Conservation (phyloP, 2,113 vertebrate genomes). For the Tursiops truncatus region DNA sequence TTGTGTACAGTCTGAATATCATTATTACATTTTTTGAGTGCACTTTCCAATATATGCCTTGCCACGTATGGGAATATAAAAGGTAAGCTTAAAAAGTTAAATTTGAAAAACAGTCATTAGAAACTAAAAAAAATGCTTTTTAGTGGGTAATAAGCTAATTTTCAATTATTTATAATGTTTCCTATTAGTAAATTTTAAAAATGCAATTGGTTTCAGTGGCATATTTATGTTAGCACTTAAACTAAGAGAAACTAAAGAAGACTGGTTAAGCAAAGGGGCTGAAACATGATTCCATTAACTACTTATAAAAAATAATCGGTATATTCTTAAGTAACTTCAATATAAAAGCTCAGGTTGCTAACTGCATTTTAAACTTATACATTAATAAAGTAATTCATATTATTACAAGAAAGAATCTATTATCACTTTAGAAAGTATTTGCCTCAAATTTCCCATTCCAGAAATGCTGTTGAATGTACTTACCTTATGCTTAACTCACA, state of each 20-base stretch:
- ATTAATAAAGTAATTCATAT: background rate
- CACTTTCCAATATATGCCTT: background rate
- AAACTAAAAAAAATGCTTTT: conserved; percentile 18
- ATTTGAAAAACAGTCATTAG: conserved; percentile 5
- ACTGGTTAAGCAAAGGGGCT: background rate
- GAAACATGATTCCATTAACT: background rate
- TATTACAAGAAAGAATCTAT: background rate
- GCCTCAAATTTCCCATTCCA: background rate
- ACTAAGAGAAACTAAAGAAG: background rate
- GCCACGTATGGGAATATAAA: background rate
- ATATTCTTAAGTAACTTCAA: conserved; percentile 9
- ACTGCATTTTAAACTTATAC: background rate
- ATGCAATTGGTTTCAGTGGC: background rate
- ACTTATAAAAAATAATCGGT: background rate
- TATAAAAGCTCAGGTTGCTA: background rate
- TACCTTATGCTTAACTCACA: background rate
- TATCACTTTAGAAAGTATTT: background rate
- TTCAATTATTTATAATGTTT: conserved; percentile 29
- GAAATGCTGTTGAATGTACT: background rate
- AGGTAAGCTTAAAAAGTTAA: background rate
- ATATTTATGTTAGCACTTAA: background rate
- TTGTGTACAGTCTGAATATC: background rate
- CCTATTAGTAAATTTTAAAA: background rate
- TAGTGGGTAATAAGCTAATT: background rate
- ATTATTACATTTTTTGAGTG: background rate